These are phyloP conservation scores for Thomomys bottae DNA, from an alignment of 2,113 vertebrate genomes.

Conservation along the genomic window DNA sequence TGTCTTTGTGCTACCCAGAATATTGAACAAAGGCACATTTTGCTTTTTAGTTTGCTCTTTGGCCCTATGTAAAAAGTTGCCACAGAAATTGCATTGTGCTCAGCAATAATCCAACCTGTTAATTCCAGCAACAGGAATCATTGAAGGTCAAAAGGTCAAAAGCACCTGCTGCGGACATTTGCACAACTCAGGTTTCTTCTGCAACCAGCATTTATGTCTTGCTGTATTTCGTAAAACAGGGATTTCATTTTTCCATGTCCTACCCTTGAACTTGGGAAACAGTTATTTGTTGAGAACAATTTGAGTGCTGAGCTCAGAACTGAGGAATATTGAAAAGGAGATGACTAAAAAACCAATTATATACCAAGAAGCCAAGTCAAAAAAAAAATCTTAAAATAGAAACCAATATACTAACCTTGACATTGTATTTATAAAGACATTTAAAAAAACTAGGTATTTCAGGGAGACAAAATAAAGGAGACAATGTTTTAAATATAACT, in stretches of 20 bases:
- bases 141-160: constrained; percentile 50
- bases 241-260: constrained; percentile 34
- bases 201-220: constrained; percentile 51
- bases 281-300: background rate
- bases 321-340: constrained; percentile 8
- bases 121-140: constrained; percentile 50
- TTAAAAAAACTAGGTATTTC: background rate
- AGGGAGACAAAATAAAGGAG: background rate
- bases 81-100: constrained; percentile 74
- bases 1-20: constrained; percentile 65
- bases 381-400: background rate
- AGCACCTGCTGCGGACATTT: constrained; percentile 64
- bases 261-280: background rate
- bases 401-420: background rate
- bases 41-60: constrained; percentile 69
- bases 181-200: constrained; percentile 60
- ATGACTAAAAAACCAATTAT: background rate
- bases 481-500: background rate
- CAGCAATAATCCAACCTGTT: constrained; percentile 72
- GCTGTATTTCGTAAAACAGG: background rate
- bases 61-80: constrained; percentile 55
- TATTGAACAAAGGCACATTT: constrained; percentile 57
- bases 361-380: constrained; percentile 18
- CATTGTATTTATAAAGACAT: background rate
- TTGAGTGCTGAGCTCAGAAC: background rate